A percentile compares a stretch with the other conserved stretches of the same genome.
These are phyloP conservation scores for Desmophyllum pertusum DNA, from an alignment of 92 coral and sea anemone species.

Conservation along the genomic window DNA sequence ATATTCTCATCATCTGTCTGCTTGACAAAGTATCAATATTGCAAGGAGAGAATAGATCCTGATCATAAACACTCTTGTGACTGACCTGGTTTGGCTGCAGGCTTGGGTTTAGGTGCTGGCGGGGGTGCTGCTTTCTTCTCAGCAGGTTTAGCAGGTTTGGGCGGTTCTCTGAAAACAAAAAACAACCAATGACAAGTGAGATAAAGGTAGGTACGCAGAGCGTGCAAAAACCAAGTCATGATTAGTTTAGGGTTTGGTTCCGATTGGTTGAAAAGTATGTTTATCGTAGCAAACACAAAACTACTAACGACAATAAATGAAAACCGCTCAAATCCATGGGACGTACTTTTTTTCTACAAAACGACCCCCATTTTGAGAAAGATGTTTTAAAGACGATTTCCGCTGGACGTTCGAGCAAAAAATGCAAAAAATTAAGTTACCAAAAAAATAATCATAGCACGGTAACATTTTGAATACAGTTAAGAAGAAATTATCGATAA, in stretches of 20 bases:
- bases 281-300: too few species aligned
- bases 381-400: too few species aligned
- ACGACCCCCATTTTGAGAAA: too few species aligned
- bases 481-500: too few species aligned
- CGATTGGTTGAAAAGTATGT: neutral
- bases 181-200: neutral
- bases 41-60: neutral
- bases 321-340: too few species aligned
- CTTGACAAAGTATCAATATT: neutral
- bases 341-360: too few species aligned
- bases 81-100: conserved; percentile 47
- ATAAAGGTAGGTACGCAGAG: neutral
- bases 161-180: conserved; percentile 47
- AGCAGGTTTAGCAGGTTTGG: conserved; percentile 21
- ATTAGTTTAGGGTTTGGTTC: neutral
- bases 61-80: neutral
- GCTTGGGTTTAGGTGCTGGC: conserved; percentile 47
- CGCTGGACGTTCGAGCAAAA: too few species aligned
- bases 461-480: too few species aligned
- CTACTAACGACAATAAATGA: too few species aligned
- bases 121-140: conserved; percentile 37
- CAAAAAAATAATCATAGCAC: too few species aligned
- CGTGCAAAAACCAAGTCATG: neutral
- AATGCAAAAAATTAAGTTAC: too few species aligned
- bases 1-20: neutral